Percentiles rank a stretch among this genome's conserved stretches.
These are phyloP conservation scores for Eupithecia pulchellata DNA, from an alignment of 2,888 invertebrate genomes.

Conservation along the genomic window DNA sequence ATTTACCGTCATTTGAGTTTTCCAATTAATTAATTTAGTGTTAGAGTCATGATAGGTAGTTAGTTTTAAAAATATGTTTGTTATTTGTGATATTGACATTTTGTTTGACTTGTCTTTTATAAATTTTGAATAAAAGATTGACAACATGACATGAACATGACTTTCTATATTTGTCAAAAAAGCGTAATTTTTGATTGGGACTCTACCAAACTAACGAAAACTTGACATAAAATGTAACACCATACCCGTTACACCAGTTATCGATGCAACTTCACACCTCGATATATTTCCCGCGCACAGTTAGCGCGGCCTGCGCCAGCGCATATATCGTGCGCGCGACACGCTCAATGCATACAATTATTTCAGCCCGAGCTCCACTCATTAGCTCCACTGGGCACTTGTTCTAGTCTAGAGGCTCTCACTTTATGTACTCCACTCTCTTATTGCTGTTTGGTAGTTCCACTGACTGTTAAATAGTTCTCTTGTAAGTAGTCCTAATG, in stretches of 20 bases:
- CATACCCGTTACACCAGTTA: background rate
- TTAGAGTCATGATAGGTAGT: no score
- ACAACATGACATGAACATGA: background rate
- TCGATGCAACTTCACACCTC: constrained; percentile 52
- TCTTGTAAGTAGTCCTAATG: no score
- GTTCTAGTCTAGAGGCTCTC: background rate
- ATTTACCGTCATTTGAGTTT: no score
- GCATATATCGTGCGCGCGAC: constrained; percentile 53
- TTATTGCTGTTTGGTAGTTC: no score
- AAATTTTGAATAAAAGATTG: background rate
- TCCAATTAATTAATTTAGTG: no score
- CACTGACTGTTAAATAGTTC: no score
- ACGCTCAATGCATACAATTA: constrained; percentile 67
- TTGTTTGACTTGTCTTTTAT: background rate
- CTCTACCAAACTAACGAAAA: background rate
- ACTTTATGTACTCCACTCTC: no score
- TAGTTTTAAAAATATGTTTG: no score
- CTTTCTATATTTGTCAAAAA: background rate
- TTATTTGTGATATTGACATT: background rate
- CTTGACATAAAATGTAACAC: background rate
- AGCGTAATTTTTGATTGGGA: background rate
- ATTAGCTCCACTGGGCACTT: constrained; percentile 42
- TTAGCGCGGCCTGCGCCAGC: constrained; percentile 47
- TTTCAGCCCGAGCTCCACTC: constrained; percentile 56
- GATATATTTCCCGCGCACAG: constrained; percentile 44